phyloP scores from a whole-genome alignment of 2,888 invertebrate species.

The Timema podura region DNA sequence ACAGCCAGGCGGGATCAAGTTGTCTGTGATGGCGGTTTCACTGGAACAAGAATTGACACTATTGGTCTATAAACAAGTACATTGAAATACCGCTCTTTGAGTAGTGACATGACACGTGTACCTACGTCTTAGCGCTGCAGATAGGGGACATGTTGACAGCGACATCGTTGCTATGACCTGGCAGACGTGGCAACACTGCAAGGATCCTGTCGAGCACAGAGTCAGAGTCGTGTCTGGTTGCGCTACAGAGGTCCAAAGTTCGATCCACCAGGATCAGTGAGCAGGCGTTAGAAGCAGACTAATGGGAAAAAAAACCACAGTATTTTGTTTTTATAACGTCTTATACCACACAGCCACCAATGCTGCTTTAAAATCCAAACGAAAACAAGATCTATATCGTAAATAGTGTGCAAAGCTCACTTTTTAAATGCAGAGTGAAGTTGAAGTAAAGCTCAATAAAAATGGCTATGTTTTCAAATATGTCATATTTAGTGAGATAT shows the following conservation, averaged over 20 bases:
- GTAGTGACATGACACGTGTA: slow-evolving; percentile 3
- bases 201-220: slow-evolving; percentile 59
- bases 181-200: slow-evolving; percentile 56
- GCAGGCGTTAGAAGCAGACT: slow-evolving; percentile 50
- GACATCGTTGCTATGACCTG: slow-evolving; percentile 60
- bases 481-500: too few species aligned
- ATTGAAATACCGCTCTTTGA: too few species aligned
- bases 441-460: too few species aligned
- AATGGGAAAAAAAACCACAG: slow-evolving; percentile 34
- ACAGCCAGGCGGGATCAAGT: slow-evolving; percentile 42
- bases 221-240: slow-evolving; percentile 57
- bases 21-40: too few species aligned
- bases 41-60: too few species aligned
- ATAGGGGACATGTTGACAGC: slow-evolving; percentile 61
- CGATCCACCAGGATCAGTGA: slow-evolving; percentile 60
- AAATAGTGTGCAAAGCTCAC: too few species aligned
- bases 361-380: too few species aligned
- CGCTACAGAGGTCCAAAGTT: slow-evolving; percentile 59
- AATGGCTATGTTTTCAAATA: too few species aligned
- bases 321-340: neutral
- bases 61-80: too few species aligned
- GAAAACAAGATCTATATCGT: too few species aligned
- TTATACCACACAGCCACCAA: neutral
- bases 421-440: too few species aligned
- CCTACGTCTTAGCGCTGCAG: slow-evolving; percentile 50